phyloP scores from a whole-genome alignment of 2,797 vertebrate genomes.

The Bufotes viridis region DNA sequence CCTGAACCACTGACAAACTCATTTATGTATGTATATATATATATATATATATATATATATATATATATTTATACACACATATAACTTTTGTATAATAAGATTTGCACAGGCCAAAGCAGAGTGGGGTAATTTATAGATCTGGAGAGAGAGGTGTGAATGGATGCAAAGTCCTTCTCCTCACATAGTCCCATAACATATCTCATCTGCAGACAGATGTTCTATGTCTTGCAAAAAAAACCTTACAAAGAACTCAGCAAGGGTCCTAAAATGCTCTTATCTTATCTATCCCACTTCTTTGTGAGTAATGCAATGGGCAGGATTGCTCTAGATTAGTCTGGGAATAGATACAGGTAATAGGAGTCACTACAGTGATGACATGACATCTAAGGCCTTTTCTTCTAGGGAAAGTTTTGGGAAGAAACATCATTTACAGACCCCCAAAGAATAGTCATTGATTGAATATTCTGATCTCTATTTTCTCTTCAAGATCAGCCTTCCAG shows the following conservation, averaged over 20 bases:
- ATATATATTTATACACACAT: too few species aligned
- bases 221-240: conserved; percentile 29
- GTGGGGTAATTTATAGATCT: neutral
- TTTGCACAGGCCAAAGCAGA: neutral
- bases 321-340: conserved; percentile 11
- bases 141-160: conserved; percentile 52
- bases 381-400: conserved; percentile 46
- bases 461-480: neutral
- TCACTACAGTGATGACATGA: conserved; percentile 17
- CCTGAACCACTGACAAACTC: neutral
- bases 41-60: neutral
- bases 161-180: neutral
- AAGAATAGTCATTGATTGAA: neutral
- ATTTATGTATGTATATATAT: neutral
- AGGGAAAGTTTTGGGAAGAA: conserved; percentile 33
- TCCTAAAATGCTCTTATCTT: conserved; percentile 49
- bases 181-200: neutral
- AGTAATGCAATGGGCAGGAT: conserved; percentile 11
- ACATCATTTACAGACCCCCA: neutral
- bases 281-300: conserved; percentile 34
- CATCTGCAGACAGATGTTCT: conserved; percentile 53
- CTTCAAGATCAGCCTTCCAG: neutral
- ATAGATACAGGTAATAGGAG: conserved; percentile 11
- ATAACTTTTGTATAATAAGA: too few species aligned
- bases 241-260: conserved; percentile 20